Conservation (phyloP, 2,797 vertebrate species). For the Protosalanx chinensis region DNA sequence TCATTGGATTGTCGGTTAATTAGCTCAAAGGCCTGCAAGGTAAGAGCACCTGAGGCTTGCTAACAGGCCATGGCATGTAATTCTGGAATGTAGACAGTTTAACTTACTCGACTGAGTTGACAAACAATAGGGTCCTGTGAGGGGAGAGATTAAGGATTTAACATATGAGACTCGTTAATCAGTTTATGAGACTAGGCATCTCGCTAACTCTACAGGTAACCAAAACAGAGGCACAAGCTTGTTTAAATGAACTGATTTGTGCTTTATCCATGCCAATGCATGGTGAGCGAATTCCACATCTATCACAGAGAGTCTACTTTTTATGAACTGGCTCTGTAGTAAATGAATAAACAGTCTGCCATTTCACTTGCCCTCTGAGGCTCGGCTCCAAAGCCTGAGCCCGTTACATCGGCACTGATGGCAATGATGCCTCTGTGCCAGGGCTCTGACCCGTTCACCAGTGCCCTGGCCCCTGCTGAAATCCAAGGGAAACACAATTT, state of each 20-base stretch:
- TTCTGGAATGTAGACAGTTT: constrained; percentile 24
- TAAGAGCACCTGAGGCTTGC: constrained; percentile 56
- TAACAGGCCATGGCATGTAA: constrained; percentile 35
- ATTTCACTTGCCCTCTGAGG: constrained; percentile 19
- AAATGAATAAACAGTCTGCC: constrained; percentile 11
- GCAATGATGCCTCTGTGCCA: constrained; percentile 31
- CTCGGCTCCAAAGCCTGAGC: background rate
- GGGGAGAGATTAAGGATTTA: too few species aligned
- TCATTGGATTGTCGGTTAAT: constrained; percentile 54
- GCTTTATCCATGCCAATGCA: background rate
- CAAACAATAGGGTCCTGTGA: constrained; percentile 7
- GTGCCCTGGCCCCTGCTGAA: constrained; percentile 58
- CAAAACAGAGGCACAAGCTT: background rate
- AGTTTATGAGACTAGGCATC: too few species aligned
- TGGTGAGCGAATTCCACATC: too few species aligned
- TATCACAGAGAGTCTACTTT: too few species aligned
- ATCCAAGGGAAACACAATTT: constrained; percentile 70
- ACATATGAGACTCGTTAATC: too few species aligned
- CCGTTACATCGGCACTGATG: constrained; percentile 14
- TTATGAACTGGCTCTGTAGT: background rate
- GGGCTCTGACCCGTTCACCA: constrained; percentile 68
- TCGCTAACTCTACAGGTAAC: too few species aligned
- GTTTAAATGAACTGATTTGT: background rate
- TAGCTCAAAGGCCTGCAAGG: constrained; percentile 55
- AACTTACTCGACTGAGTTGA: constrained; percentile 13